Conservation (phyloP, 2,888 invertebrate species). For the Callosobruchus maculatus region DNA sequence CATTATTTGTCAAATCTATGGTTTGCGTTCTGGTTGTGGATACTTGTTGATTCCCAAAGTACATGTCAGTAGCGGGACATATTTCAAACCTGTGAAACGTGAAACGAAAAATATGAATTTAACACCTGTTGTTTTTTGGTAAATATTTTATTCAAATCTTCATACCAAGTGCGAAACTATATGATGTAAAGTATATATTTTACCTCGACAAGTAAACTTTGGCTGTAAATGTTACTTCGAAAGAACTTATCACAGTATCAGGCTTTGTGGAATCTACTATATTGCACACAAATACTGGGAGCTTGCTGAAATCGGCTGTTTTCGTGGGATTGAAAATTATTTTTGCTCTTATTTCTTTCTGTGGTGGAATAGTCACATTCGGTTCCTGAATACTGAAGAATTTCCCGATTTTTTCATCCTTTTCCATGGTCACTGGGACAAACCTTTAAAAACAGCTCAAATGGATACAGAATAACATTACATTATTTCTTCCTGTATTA, state of each 20-base stretch:
- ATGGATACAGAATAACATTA: too few relatives aligned
- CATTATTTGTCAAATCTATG: conserved; percentile 58
- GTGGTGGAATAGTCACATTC: conserved; percentile 16
- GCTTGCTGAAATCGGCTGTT: conserved; percentile 30
- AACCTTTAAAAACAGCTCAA: not conserved
- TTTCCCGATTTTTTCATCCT: conserved; percentile 10
- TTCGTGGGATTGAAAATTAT: conserved; percentile 32
- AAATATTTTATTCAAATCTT: too few relatives aligned
- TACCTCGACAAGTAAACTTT: conserved; percentile 38
- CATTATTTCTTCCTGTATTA: too few relatives aligned
- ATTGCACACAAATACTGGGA: conserved; percentile 35
- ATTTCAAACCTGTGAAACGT: conserved; percentile 54
- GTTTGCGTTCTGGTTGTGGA: conserved; percentile 53
- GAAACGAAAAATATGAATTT: too few relatives aligned
- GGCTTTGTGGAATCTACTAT: conserved; percentile 34
- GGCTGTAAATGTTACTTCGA: conserved; percentile 35
- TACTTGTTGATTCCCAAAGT: conserved; percentile 58
- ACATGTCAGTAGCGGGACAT: conserved; percentile 56
- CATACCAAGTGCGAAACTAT: too few relatives aligned
- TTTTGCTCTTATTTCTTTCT: conserved; percentile 23
- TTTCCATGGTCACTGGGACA: not conserved
- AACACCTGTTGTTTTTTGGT: too few relatives aligned
- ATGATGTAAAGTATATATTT: conserved; percentile 16
- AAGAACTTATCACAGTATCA: conserved; percentile 31
- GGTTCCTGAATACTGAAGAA: conserved; percentile 23